phyloP scores from a whole-genome alignment of 2,888 invertebrate species.

The Conus canariensis region DNA sequence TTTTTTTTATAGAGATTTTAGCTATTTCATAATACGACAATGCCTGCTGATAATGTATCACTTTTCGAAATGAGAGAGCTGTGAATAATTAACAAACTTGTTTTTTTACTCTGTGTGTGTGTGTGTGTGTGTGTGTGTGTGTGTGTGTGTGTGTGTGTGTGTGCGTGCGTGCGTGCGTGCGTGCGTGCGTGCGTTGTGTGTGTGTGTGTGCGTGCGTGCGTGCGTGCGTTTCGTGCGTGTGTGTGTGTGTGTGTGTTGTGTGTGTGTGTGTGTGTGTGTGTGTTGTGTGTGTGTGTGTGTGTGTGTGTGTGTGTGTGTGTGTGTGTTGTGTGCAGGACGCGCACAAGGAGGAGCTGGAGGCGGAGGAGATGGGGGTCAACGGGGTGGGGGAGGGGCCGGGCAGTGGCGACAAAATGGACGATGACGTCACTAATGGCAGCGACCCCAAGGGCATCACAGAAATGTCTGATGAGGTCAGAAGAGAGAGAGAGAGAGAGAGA shows the following conservation, averaged over 20 bases:
- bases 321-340: constrained; percentile 3
- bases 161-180: not conserved
- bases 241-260: not conserved
- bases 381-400: not conserved
- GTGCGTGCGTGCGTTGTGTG: not conserved
- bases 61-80: too few species aligned
- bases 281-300: constrained; percentile 10
- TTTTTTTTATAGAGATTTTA: too few species aligned
- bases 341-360: constrained; percentile 5
- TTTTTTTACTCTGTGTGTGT: not conserved
- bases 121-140: constrained; percentile 10
- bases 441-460: constrained; percentile 25
- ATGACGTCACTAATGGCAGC: constrained; percentile 34
- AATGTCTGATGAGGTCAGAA: constrained; percentile 37
- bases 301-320: constrained; percentile 13
- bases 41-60: too few species aligned
- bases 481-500: too few species aligned
- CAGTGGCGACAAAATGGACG: constrained; percentile 34
- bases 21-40: too few species aligned
- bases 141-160: not conserved
- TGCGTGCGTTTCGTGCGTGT: not conserved
- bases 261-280: not conserved
- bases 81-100: too few species aligned
- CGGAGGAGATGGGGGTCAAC: not conserved
- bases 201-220: not conserved